Conservation (phyloP, 1,140 invertebrate genomes). For the Zophobas morio region DNA sequence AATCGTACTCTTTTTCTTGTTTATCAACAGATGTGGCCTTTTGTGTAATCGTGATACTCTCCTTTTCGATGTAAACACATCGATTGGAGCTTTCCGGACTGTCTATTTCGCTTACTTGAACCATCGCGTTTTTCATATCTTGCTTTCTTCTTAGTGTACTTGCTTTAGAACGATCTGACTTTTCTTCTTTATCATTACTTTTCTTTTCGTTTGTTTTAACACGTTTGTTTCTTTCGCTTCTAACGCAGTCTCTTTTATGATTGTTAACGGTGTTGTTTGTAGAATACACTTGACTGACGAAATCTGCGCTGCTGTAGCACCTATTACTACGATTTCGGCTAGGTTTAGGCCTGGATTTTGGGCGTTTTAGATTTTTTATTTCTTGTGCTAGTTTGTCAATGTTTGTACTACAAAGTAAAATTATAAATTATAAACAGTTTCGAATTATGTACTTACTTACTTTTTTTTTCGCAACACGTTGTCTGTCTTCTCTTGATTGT, state of each 20-base stretch:
- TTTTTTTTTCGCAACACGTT: constrained; percentile 39
- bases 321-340: background rate
- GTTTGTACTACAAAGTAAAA: constrained; percentile 15
- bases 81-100: constrained; percentile 18
- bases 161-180: background rate
- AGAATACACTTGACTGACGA: background rate
- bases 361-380: constrained; percentile 21
- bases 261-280: background rate
- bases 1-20: constrained; percentile 1
- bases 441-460: constrained; percentile 17
- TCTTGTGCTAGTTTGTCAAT: constrained; percentile 43
- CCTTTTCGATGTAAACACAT: constrained; percentile 26
- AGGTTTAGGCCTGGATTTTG: constrained; percentile 8
- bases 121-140: constrained; percentile 8
- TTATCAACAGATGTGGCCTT: constrained; percentile 8
- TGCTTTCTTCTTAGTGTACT: constrained; percentile 3
- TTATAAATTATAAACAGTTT: constrained; percentile 3
- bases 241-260: background rate
- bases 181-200: background rate
- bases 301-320: background rate
- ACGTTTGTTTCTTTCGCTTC: background rate
- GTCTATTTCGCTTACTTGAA: constrained; percentile 14
- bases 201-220: background rate
- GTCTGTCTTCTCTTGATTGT: constrained; percentile 38
- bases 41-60: constrained; percentile 17